phyloP scores from a whole-genome alignment of 2,797 vertebrate species.

The Channallabes apus region DNA sequence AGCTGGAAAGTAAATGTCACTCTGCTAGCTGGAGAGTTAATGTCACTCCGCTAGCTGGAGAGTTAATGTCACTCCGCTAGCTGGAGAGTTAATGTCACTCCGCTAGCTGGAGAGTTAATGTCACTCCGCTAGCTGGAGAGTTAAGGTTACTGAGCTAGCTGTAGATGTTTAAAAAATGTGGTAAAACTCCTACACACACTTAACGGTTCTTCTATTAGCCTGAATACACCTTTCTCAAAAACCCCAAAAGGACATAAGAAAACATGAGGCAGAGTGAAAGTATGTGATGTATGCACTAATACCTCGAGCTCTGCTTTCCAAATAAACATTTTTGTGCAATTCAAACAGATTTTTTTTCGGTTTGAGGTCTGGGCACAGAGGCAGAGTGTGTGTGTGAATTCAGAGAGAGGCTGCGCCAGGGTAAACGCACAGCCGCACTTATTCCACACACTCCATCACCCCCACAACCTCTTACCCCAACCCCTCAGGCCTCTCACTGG shows the following conservation, averaged over 20 bases:
- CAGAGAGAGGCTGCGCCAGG: constrained; percentile 30
- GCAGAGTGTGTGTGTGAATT: constrained; percentile 35
- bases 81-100: neutral
- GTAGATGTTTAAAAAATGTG: no score
- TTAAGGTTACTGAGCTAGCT: no score
- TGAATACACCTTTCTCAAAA: neutral
- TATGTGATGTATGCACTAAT: constrained; percentile 4
- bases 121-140: neutral
- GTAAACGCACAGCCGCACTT: constrained; percentile 38
- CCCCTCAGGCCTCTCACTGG: constrained; percentile 51
- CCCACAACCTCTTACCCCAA: constrained; percentile 25
- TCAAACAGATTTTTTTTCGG: constrained; percentile 41
- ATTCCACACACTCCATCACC: constrained; percentile 38
- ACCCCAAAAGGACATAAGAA: neutral
- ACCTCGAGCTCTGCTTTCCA: neutral
- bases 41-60: neutral
- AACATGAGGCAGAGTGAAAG: neutral
- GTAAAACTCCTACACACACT: no score
- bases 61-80: neutral
- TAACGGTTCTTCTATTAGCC: neutral
- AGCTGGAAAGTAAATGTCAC: neutral
- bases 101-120: no score
- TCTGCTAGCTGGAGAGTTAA: neutral
- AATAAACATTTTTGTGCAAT: constrained; percentile 21
- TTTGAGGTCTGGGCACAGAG: constrained; percentile 31